Percentiles rank a stretch among this genome's conserved stretches.
phyloP scores from a whole-genome alignment of 2,888 invertebrate species.

The Plagiodera versicolora region DNA sequence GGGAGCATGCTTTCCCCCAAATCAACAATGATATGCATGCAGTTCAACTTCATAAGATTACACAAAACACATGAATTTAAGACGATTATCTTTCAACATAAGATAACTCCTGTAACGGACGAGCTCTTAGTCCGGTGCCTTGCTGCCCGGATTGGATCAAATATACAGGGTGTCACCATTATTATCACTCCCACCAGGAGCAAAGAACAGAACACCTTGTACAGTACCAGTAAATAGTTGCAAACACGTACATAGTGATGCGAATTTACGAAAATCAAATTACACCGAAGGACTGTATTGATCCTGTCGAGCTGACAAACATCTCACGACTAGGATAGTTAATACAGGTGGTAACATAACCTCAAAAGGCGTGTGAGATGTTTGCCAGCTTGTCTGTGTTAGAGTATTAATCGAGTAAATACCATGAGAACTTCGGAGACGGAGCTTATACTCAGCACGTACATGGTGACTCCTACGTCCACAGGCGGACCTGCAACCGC shows the following conservation, averaged over 20 bases:
- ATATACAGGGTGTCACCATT: background rate
- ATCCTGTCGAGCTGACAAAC: background rate
- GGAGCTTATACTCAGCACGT: conserved; percentile 97
- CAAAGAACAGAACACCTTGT: conserved; percentile 13
- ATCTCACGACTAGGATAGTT: background rate
- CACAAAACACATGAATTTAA: background rate
- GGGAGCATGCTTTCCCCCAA: too few relatives aligned
- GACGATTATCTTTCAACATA: conserved; percentile 18
- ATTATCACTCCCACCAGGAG: conserved; percentile 8
- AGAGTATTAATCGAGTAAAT: conserved; percentile 47
- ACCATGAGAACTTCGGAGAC: conserved; percentile 98
- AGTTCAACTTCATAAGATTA: too few relatives aligned
- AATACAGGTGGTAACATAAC: too few relatives aligned
- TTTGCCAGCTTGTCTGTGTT: background rate
- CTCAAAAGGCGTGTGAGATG: background rate
- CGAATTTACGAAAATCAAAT: conserved; percentile 23
- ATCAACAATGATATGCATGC: too few relatives aligned
- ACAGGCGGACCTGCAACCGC: conserved; percentile 87
- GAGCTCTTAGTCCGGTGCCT: conserved; percentile 10
- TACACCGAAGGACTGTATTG: conserved; percentile 4
- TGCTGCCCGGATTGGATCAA: background rate
- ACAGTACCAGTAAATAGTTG: conserved; percentile 37
- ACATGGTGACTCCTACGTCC: conserved; percentile 97
- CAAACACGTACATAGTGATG: conserved; percentile 40
- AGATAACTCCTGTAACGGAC: conserved; percentile 19